Conservation (phyloP, 2,888 invertebrate species). For the Lissocephala sabroskyi region DNA sequence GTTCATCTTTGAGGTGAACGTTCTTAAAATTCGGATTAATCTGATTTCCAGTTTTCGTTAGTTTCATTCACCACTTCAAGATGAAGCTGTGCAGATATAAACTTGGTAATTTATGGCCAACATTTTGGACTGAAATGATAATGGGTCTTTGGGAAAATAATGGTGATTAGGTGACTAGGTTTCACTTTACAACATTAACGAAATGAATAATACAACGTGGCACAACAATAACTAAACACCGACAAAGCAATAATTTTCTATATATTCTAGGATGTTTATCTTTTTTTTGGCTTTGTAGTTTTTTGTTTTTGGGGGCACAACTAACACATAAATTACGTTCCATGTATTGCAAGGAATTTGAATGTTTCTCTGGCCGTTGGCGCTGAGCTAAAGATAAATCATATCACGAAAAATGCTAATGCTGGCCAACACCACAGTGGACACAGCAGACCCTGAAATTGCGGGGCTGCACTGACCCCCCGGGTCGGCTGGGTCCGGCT, state of each 20-base stretch:
- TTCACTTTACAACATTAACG: slow-evolving; percentile 12
- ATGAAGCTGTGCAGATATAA: too few relatives aligned
- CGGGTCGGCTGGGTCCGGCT: slow-evolving; percentile 8
- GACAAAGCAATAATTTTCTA: slow-evolving; percentile 24
- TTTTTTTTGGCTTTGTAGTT: background rate
- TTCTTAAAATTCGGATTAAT: too few relatives aligned
- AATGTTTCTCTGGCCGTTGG: too few relatives aligned
- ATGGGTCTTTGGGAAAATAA: too few relatives aligned
- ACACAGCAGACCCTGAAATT: slow-evolving; percentile 11
- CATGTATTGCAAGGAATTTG: slow-evolving; percentile 28
- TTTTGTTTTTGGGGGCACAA: slow-evolving; percentile 19
- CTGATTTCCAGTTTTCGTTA: too few relatives aligned
- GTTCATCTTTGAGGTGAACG: background rate
- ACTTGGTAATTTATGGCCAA: too few relatives aligned
- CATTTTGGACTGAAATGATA: too few relatives aligned
- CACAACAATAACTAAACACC: slow-evolving; percentile 41
- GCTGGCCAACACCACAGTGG: slow-evolving; percentile 29
- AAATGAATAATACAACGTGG: slow-evolving; percentile 24
- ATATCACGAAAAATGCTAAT: slow-evolving; percentile 41
- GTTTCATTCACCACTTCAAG: too few relatives aligned
- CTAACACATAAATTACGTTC: slow-evolving; percentile 50
- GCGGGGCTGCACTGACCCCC: background rate
- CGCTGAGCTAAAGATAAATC: slow-evolving; percentile 34
- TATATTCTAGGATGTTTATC: too few relatives aligned
- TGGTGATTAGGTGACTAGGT: too few relatives aligned